Evolutionary conservation across 2,797 vertebrate species (phyloP).

Genomic region (Anas georgica): DNA sequence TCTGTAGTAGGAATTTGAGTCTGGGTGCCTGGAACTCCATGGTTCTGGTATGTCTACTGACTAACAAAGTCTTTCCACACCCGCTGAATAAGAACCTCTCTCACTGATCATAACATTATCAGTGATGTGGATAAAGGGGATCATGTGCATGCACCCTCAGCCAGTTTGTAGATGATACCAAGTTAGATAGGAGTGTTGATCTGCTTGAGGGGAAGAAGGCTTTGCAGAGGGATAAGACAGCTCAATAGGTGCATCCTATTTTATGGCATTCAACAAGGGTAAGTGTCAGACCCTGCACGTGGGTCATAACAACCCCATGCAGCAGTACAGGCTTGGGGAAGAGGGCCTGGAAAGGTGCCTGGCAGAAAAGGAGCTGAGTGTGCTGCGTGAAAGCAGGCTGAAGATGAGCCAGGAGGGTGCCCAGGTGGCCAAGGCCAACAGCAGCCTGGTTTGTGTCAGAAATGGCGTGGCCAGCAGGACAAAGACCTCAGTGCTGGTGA

Average conservation of each 20-base stretch:
- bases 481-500: background rate
- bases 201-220: too few relatives aligned
- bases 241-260: too few relatives aligned
- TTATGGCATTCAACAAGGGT: too few relatives aligned
- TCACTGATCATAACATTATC: background rate
- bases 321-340: background rate
- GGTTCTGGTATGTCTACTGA: background rate
- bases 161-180: too few relatives aligned
- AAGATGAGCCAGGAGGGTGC: background rate
- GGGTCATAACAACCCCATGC: too few relatives aligned
- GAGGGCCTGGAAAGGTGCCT: too few relatives aligned
- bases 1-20: background rate
- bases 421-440: background rate
- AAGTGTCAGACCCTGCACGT: too few relatives aligned
- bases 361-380: background rate
- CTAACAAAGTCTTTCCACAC: background rate
- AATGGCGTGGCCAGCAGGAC: background rate
- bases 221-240: too few relatives aligned
- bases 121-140: background rate
- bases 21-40: fast-evolving
- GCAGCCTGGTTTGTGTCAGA: too few relatives aligned
- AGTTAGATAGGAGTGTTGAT: too few relatives aligned
- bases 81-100: background rate
- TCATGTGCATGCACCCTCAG: background rate
- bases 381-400: background rate